Evolutionary conservation across 2,113 vertebrate genomes (phyloP), one percentile per base, ranked within the genome.

Genomic region (Limanda limanda): DNA sequence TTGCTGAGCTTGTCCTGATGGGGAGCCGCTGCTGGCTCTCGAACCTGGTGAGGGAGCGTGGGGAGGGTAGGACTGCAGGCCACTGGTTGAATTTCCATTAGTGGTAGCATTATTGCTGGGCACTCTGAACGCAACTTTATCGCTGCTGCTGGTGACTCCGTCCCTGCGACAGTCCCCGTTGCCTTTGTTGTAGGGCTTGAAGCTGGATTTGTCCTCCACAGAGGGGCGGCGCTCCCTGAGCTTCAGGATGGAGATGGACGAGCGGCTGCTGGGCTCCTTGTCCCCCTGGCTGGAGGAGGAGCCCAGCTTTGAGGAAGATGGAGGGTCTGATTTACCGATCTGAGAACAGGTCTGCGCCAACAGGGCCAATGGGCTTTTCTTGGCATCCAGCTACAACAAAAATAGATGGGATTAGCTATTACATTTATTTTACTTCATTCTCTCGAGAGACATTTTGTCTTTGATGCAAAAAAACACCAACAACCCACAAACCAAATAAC

Each of bases 271-370:
- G 1, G 95, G 47, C 52, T 98, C 97, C 94, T 98, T 98, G 18
- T 97, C 97, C 24, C 94, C 84, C 35, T 95, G 93, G 66, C 95
- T 94, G 58, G 92, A 89, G 42, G 95, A 91, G 40, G 95, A 91
- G 70, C 94, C 92, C 61, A 96, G 94, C 89, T 97, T 98, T 88
- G 96, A 96, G 27, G 96, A 95, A 21, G 97, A 95, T n/a, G 96
- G 96, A 40, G 97, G 95, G 90, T 98, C 97, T 0, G 97, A 95
- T 73, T 98, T 98, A 64, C 97, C 97, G 58, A 98, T 98, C 94
- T 98, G 97, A 15, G 97, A 98, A 89, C 97, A 98, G 74, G 97
- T 98, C 92, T 98, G 97, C 55, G 97, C 97, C 91, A 98, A 90
- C 78, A 98, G 94, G 66, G 97, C 97, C 91, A 98, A 76, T 0